Evolutionary conservation across 1,140 invertebrate species (phyloP).

Genomic region (Drosophila orena): DNA sequence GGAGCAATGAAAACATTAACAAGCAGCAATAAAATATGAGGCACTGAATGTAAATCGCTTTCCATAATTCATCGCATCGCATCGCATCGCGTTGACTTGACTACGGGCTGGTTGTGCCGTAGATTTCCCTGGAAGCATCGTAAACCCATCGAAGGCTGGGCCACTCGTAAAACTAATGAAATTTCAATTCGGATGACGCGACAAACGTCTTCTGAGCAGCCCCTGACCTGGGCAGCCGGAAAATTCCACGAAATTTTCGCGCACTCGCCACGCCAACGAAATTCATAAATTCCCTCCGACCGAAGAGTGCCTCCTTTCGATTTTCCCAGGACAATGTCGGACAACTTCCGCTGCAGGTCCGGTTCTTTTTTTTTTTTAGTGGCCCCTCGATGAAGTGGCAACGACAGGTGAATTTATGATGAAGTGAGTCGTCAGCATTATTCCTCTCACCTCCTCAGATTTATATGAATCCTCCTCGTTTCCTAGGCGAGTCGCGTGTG

Average conservation of each 20-base stretch:
- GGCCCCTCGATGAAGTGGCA: constrained; percentile 47
- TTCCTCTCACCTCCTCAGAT: background rate
- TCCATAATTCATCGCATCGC: constrained; percentile 75
- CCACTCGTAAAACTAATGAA: constrained; percentile 79
- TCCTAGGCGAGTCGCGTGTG: constrained; percentile 58
- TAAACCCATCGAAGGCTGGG: constrained; percentile 63
- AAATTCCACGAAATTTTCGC: constrained; percentile 81
- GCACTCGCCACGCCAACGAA: constrained; percentile 67
- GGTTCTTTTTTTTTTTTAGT: constrained; percentile 11
- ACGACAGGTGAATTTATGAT: constrained; percentile 83
- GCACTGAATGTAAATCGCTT: constrained; percentile 75
- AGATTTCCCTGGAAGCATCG: constrained; percentile 67
- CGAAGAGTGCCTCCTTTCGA: constrained; percentile 2
- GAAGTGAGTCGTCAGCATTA: constrained; percentile 71
- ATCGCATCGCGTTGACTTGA: constrained; percentile 56
- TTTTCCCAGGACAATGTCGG: constrained; percentile 48
- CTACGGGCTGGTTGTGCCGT: constrained; percentile 7
- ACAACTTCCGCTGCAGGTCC: constrained; percentile 69
- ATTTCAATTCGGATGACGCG: constrained; percentile 78
- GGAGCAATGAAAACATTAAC: constrained; percentile 74
- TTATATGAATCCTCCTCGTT: constrained; percentile 18
- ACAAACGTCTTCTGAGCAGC: constrained; percentile 31
- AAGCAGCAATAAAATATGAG: constrained; percentile 79
- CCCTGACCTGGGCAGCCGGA: constrained; percentile 6
- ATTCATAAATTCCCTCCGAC: constrained; percentile 58